These are phyloP conservation scores for Tromatobia lineatoria DNA, from an alignment of 2,888 invertebrate species.

Conservation along the genomic window DNA sequence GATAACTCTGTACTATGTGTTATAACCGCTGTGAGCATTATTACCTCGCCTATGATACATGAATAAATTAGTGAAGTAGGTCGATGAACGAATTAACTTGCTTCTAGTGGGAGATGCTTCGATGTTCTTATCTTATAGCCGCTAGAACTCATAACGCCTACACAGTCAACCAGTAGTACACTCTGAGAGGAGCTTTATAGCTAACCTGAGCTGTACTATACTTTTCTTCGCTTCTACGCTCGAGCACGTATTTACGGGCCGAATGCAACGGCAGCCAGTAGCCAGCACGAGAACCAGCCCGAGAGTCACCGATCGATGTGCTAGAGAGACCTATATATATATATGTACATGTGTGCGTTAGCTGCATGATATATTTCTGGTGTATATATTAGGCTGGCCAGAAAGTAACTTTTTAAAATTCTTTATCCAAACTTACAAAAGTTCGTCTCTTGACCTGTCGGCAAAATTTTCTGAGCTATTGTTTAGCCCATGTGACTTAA, in stretches of 20 bases:
- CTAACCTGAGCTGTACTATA: constrained; percentile 25
- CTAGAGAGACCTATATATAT: constrained; percentile 45
- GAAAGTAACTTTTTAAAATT: no score
- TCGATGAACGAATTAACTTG: constrained; percentile 44
- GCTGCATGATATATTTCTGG: constrained; percentile 1
- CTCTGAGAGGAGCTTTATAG: constrained; percentile 3
- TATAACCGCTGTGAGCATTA: constrained; percentile 19
- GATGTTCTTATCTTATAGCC: constrained; percentile 60
- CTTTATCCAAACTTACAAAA: no score
- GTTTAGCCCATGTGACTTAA: no score
- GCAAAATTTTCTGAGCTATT: no score
- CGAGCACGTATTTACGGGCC: constrained; percentile 68
- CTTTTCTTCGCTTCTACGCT: constrained; percentile 67
- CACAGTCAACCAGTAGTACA: constrained; percentile 45
- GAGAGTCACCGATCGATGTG: constrained; percentile 63
- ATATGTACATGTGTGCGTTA: background rate
- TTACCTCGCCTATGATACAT: constrained; percentile 6
- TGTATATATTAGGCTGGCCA: background rate
- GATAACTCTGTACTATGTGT: background rate
- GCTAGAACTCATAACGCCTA: constrained; percentile 60
- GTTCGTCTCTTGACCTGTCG: no score
- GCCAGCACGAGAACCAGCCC: constrained; percentile 38
- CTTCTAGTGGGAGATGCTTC: constrained; percentile 55
- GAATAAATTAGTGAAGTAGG: constrained; percentile 50
- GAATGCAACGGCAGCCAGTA: constrained; percentile 64